These are phyloP conservation scores for Tortrix viridana DNA, from an alignment of 2,888 invertebrate species.

Conservation along the genomic window DNA sequence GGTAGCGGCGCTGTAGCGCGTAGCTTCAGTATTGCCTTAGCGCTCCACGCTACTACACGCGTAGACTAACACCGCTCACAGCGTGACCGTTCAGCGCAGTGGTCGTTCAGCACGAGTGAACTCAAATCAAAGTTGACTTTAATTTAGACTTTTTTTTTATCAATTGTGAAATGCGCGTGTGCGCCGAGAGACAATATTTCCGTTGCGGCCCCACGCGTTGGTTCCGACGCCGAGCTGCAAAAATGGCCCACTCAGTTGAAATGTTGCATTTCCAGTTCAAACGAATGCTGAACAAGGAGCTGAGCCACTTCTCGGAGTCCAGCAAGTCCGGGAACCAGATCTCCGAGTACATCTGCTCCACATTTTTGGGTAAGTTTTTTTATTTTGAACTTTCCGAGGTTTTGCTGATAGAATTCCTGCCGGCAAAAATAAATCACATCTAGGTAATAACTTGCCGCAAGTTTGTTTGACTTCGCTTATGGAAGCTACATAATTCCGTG, in stretches of 20 bases:
- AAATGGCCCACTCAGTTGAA: conserved; percentile 76
- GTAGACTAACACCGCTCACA: conserved; percentile 41
- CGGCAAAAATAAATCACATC: conserved; percentile 2
- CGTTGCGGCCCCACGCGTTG: conserved; percentile 68
- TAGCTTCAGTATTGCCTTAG: conserved; percentile 71
- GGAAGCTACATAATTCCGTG: conserved; percentile 14
- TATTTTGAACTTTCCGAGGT: conserved; percentile 19
- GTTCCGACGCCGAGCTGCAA: conserved; percentile 66
- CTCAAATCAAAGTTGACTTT: conserved; percentile 42
- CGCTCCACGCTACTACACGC: conserved; percentile 66
- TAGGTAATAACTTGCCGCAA: conserved; percentile 1
- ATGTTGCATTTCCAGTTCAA: conserved; percentile 93
- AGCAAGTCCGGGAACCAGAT: conserved; percentile 99
- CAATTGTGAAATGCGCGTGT: conserved; percentile 75
- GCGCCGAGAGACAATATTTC: conserved; percentile 72
- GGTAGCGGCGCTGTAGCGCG: conserved; percentile 41
- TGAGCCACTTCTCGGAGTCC: conserved; percentile 99
- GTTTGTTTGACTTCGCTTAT: conserved; percentile 12
- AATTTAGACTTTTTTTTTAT: conserved; percentile 41
- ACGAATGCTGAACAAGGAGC: conserved; percentile 99
- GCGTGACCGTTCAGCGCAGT: conserved; percentile 8
- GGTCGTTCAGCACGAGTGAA: conserved; percentile 13
- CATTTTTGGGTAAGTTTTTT: conserved; percentile 95
- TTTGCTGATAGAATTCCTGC: neutral
- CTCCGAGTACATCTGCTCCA: conserved; percentile 99